Evolutionary conservation across 2,113 vertebrate genomes (phyloP).

Genomic region (Tylochromis polylepis): DNA sequence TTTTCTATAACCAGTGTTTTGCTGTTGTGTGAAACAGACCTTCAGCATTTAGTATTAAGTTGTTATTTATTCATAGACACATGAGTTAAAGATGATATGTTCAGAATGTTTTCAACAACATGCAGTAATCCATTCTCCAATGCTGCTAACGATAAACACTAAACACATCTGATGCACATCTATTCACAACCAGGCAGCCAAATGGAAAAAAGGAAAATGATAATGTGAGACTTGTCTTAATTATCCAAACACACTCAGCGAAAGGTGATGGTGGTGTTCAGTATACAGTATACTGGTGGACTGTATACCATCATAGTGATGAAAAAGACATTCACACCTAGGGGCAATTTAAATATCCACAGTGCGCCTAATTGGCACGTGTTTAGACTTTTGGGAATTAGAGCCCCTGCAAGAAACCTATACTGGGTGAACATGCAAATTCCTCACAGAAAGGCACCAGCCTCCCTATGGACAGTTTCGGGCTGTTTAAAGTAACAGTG

Average conservation of each 20-base stretch:
- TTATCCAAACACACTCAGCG: not conserved
- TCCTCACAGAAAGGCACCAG: not conserved
- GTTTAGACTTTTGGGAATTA: not conserved
- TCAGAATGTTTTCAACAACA: not conserved
- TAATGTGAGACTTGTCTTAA: not conserved
- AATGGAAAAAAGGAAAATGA: not conserved
- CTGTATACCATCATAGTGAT: not conserved
- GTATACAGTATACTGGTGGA: not conserved
- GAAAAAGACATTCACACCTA: not conserved
- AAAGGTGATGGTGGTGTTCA: not conserved
- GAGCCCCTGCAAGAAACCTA: not conserved
- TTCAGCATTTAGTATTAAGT: not conserved
- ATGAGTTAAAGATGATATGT: not conserved
- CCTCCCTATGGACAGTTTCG: not conserved
- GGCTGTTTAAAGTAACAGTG: not conserved
- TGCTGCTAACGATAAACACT: not conserved
- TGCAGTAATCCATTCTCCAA: not conserved
- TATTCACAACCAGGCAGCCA: not conserved
- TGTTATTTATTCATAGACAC: not conserved
- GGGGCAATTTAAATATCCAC: not conserved
- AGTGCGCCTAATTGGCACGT: not conserved
- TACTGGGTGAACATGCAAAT: not conserved
- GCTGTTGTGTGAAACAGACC: not conserved
- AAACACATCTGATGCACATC: not conserved
- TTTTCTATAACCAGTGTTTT: not conserved